A percentile compares a stretch with the other conserved stretches of the same genome.
Evolutionary conservation across 2,888 invertebrate genomes (phyloP).

Genomic region (Myopa testacea): DNA sequence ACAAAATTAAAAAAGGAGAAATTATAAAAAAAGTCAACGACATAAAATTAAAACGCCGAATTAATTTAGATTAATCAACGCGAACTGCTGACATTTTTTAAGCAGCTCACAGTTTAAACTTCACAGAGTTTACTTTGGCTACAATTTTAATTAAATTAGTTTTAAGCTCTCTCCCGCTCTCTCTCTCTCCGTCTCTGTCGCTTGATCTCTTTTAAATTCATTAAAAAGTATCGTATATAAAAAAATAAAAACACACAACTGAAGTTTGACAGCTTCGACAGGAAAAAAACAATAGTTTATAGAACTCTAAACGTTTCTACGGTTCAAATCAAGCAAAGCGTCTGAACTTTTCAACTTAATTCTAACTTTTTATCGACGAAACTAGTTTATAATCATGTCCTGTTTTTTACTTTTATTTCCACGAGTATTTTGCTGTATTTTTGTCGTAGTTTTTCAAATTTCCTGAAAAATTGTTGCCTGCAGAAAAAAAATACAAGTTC

Average conservation of each 20-base stretch:
- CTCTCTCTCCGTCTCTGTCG: background rate
- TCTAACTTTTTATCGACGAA: background rate
- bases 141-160: constrained; percentile 1
- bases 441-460: constrained; percentile 12
- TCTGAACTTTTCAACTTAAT: background rate
- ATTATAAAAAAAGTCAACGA: background rate
- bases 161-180: background rate
- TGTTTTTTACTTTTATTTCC: background rate
- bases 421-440: background rate
- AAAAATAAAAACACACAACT: background rate
- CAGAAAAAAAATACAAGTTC: background rate
- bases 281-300: background rate
- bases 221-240: no score
- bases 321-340: no score
- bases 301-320: no score
- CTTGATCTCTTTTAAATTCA: no score
- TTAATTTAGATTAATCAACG: background rate
- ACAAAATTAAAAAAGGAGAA: background rate
- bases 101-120: no score
- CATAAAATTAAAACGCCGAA: background rate
- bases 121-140: background rate
- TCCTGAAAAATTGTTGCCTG: constrained; percentile 16
- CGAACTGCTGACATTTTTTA: background rate
- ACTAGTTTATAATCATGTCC: no score
- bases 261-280: background rate